Evolutionary conservation across 2,888 invertebrate species (phyloP).

Genomic region (Eupeodes latifasciatus): DNA sequence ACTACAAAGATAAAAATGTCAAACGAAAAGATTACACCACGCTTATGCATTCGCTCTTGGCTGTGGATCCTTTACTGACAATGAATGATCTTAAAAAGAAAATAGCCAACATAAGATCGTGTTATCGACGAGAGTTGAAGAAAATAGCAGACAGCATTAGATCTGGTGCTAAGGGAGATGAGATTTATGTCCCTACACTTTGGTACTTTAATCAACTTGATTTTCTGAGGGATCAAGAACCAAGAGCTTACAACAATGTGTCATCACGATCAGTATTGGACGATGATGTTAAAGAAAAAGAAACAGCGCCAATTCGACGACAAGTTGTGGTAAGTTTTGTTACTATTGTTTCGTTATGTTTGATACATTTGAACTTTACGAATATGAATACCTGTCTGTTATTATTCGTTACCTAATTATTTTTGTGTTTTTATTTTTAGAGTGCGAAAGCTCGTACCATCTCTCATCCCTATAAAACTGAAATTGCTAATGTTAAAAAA

Average conservation of each 20-base stretch:
- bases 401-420: neutral
- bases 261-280: neutral
- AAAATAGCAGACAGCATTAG: slow-evolving; percentile 26
- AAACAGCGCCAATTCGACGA: neutral
- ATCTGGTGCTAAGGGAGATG: slow-evolving; percentile 11
- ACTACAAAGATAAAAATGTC: neutral
- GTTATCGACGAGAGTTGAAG: slow-evolving; percentile 48
- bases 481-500: neutral
- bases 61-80: neutral
- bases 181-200: slow-evolving; percentile 41
- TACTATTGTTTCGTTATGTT: no score
- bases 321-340: neutral
- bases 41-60: neutral
- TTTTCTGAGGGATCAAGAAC: slow-evolving; percentile 29
- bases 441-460: neutral
- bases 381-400: no score
- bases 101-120: slow-evolving; percentile 18
- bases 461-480: neutral
- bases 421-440: neutral
- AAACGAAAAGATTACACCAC: neutral
- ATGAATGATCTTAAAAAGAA: slow-evolving; percentile 20
- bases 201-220: slow-evolving; percentile 56
- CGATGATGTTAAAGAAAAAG: neutral
- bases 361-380: no score
- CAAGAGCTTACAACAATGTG: neutral